Evolutionary conservation across 37 sponge, comb jelly and placozoan genomes (phyloP), one percentile per base, ranked within the genome.

Genomic region (Dysidea cf. avara): DNA sequence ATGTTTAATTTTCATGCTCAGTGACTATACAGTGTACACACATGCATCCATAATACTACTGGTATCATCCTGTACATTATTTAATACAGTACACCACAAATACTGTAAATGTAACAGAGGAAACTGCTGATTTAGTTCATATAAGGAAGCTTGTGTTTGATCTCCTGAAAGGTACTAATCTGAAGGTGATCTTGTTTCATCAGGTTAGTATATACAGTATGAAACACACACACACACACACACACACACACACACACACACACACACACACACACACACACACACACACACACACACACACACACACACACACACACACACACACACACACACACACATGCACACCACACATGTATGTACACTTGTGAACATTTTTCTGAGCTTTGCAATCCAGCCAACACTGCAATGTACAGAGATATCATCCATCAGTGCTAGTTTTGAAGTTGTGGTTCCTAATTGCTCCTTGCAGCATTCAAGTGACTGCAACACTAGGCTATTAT

Each of bases 121-220:
- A 34, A 22, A 51, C 65, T 14, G 73, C 77, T 13, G 60, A 43
- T 25, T 52, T 77, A 40, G 72, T 71, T 16, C 46, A 56, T 33
- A 68, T 69, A 46, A 76, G 84, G 64, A 35, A 77, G 61, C 26
- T 72, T 13, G 56, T 87, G 43, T 87, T 48, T 53, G 5, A 76
- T 26, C 11, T 70, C n/a, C 39, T 87, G 47, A 65, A 75, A 22
- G 77, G 58, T 1, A 80, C 68, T 2, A 64, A 61, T 9, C 39
- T 79, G 20, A 74, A 56, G 48, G 87, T 38, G n/a, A 64, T 86
- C 43, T 25, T 81, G 4, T 74, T 80, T 16, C 56, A 85, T 39
- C 64, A 85, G 60, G 85, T 82, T 29, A 66, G 75, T 6, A 18
- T 4, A 25, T 25, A 58, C 24, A n/a, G n/a, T n/a, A n/a, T n/a